Conservation (phyloP, 2,797 vertebrate species). For the Alcedo atthis region DNA sequence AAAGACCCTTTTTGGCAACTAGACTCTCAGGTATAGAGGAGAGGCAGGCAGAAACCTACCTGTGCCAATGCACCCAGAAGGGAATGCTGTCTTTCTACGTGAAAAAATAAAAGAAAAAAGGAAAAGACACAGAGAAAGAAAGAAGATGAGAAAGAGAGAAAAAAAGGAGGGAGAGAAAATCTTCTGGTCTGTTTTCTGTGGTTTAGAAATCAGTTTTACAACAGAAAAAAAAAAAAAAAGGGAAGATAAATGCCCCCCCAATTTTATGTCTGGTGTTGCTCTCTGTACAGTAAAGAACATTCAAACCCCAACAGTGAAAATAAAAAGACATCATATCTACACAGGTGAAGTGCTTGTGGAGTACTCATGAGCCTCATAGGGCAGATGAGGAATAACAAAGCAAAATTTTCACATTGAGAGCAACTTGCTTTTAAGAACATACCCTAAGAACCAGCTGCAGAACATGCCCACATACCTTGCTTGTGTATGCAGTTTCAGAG, state of each 20-base stretch:
- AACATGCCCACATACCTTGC: not conserved
- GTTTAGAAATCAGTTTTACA: not conserved
- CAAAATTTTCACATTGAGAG: not conserved
- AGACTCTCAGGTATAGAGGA: too few species aligned
- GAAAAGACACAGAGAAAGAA: too few species aligned
- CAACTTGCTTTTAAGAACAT: not conserved
- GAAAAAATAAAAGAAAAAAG: too few species aligned
- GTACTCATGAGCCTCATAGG: not conserved
- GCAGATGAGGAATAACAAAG: not conserved
- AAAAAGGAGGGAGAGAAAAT: not conserved
- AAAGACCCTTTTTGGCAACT: too few species aligned
- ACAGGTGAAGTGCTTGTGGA: not conserved
- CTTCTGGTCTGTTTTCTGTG: not conserved
- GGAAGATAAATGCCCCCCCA: not conserved
- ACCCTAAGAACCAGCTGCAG: not conserved
- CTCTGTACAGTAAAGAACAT: not conserved
- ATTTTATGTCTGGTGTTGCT: not conserved
- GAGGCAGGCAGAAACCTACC: too few species aligned
- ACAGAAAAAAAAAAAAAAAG: not conserved
- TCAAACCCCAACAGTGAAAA: not conserved
- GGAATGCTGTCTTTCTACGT: too few species aligned
- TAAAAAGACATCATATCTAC: not conserved
- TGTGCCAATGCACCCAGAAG: too few species aligned
- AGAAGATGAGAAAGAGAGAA: too few species aligned
- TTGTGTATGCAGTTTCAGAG: constrained; percentile 21